Base-by-base conservation (phyloP, 1,140 invertebrate genomes). In the Philotrypesis tridentata region DNA sequence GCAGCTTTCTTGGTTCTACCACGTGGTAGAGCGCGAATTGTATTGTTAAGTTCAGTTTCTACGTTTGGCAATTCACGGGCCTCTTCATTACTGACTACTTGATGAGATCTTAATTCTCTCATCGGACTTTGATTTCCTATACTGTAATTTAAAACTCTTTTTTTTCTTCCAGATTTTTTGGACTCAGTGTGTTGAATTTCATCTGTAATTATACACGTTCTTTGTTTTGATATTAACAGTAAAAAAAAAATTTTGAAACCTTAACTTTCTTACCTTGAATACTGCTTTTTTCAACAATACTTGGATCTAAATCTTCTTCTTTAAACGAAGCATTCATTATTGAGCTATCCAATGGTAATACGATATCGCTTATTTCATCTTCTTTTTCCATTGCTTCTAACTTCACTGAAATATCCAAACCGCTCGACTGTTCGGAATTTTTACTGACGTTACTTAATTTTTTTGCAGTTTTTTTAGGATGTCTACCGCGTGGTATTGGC, bases 61-160 rank as follows among this genome's bases (percentile, higher is more conserved):
- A 70, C 67, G n/a, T n/a, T n/a, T n/a, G n/a, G n/a, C n/a, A n/a
- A n/a, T n/a, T n/a, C n/a, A n/a, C n/a, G n/a, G n/a, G n/a, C n/a
- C n/a, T n/a, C n/a, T n/a, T n/a, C n/a, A n/a, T n/a, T n/a, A n/a
- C n/a, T n/a, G n/a, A 31, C 63, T 68, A 70, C 67, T 4, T 81
- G 72, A 29, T 65, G 80, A 31, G 63, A 63, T 27, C 80, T 37
- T 31, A 82, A 43, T 23, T 61, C 31, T 68, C 33, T 70, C 2
- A 63, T 25, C 21, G 79, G 60, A 75, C 9, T 75, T 9, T 71
- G 12, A 0, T 1, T 0, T 0, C n/a, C 23, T 25, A 48, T 9
- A 29, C 7, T 4, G 6, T 7, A 21, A 6, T 55, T n/a, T 55
- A 7, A 7, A 55, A n/a, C 48, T 21, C 17, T n/a, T 55, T 33